A percentile compares a stretch with the other conserved stretches of the same genome.
Evolutionary conservation across 2,113 vertebrate genomes (phyloP).

Genomic region (Hymenochirus boettgeri): DNA sequence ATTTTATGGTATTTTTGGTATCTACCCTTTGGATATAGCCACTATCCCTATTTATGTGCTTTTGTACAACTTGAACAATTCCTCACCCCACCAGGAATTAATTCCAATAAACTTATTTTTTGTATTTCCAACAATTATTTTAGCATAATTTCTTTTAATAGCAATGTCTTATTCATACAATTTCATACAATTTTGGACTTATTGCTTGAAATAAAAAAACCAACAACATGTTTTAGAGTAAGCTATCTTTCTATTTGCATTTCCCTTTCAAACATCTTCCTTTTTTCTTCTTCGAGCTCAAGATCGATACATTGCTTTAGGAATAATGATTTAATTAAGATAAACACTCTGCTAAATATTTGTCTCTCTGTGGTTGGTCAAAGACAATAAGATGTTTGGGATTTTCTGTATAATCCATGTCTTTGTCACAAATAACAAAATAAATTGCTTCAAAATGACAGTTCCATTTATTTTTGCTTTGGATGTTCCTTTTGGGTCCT

Average conservation of each 20-base stretch:
- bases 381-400: constrained; percentile 26
- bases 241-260: constrained; percentile 28
- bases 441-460: constrained; percentile 20
- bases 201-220: too few relatives aligned
- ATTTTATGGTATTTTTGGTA: too few relatives aligned
- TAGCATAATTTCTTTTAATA: too few relatives aligned
- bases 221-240: too few relatives aligned
- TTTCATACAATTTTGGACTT: too few relatives aligned
- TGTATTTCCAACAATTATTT: too few relatives aligned
- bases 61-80: too few relatives aligned
- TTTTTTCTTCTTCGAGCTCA: constrained; percentile 32
- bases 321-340: constrained; percentile 56
- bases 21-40: too few relatives aligned
- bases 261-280: constrained; percentile 37
- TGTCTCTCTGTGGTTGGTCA: constrained; percentile 28
- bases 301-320: constrained; percentile 48
- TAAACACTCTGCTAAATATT: constrained; percentile 51
- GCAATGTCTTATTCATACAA: too few relatives aligned
- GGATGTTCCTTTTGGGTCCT: neutral
- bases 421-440: constrained; percentile 34
- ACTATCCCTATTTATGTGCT: too few relatives aligned
- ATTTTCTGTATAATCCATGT: constrained; percentile 22
- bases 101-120: too few relatives aligned
- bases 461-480: constrained; percentile 7
- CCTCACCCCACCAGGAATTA: too few relatives aligned